Percentiles rank a stretch among this genome's conserved stretches.
phyloP scores from a whole-genome alignment of 1,140 invertebrate genomes.

The Watersipora subatra region DNA sequence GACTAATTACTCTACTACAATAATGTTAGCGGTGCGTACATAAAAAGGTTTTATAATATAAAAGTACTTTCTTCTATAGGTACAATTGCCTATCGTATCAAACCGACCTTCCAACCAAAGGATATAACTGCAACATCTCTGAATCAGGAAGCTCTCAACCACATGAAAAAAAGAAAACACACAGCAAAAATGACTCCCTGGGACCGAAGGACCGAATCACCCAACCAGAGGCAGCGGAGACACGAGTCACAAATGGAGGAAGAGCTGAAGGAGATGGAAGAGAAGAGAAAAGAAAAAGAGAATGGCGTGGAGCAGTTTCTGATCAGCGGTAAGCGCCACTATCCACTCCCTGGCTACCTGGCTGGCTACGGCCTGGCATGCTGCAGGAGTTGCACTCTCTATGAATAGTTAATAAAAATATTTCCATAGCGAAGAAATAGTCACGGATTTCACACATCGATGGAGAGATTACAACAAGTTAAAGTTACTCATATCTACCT shows the following conservation, averaged over 20 bases:
- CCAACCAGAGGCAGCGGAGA: slow-evolving; percentile 17
- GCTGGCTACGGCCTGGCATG: too few species aligned
- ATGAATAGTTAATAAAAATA: too few species aligned
- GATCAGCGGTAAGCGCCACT: slow-evolving; percentile 17
- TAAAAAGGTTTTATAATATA: too few species aligned
- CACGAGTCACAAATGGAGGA: slow-evolving; percentile 20
- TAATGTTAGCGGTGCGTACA: too few species aligned
- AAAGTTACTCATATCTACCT: too few species aligned
- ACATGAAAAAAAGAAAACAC: slow-evolving; percentile 6
- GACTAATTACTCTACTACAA: too few species aligned
- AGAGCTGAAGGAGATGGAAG: slow-evolving; percentile 21
- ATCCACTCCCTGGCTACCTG: neutral
- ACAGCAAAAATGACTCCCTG: slow-evolving; percentile 28
- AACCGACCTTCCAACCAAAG: slow-evolving; percentile 19
- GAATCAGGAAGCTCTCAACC: neutral
- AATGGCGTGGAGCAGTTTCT: slow-evolving; percentile 33
- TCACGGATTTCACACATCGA: too few species aligned
- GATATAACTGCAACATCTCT: slow-evolving; percentile 4
- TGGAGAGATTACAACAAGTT: too few species aligned
- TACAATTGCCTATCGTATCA: slow-evolving; percentile 18
- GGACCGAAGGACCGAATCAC: slow-evolving; percentile 26
- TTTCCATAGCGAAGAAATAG: too few species aligned
- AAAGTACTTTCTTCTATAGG: neutral
- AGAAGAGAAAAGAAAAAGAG: slow-evolving; percentile 27
- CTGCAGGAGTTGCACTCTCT: too few species aligned